Base-by-base conservation (phyloP, 37 sponge, comb jelly and placozoan genomes). In the Aplysina aerophoba region DNA sequence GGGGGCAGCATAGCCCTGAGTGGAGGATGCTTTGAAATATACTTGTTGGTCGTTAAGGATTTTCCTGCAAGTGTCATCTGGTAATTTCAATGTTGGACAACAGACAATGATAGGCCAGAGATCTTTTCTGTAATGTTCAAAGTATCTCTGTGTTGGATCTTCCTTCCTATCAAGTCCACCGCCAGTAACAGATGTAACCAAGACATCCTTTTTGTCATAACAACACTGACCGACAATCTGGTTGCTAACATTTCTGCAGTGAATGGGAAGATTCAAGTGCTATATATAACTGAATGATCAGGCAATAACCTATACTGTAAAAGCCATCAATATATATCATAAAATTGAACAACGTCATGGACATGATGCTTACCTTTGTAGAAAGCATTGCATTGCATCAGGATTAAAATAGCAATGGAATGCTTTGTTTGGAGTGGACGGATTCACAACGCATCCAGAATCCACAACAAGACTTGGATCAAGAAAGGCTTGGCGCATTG, bases 81-180 rank as follows among this genome's bases (percentile, higher is more conserved):
- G 78, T 14, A 24, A 4, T 24, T 75, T 5, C 1, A 36, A 54
- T 41, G 39, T 24, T 13, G 4, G 0, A 50, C 78, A 75, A 54
- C 78, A 75, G 1, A 75, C 78, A 75, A 75, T 14, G 25, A 75
- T 21, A 15, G 78, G 78, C 78, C 78, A 75, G 13, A 75, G 21
- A 41, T 75, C 53, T 22, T 50, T 75, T 36, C 3, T 4, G 25
- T 40, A 75, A 41, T 75, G 78, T 1, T 50, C 78, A 19, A 53
- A 14, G 15, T 53, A 75, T 19, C 24, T 22, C 15, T 75, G 11
- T 40, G 21, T 1, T 36, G 53, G 44, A 12, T 75, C 38, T 2
- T n/a, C 15, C 3, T 24, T 38, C 3, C 0, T 41, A 19, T 24
- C 24, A 50, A 75, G 21, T 40, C 78, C 78, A 25, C n/a, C 54